Base-by-base conservation (phyloP, 2,113 vertebrate species). In the Oreochromis niloticus region DNA sequence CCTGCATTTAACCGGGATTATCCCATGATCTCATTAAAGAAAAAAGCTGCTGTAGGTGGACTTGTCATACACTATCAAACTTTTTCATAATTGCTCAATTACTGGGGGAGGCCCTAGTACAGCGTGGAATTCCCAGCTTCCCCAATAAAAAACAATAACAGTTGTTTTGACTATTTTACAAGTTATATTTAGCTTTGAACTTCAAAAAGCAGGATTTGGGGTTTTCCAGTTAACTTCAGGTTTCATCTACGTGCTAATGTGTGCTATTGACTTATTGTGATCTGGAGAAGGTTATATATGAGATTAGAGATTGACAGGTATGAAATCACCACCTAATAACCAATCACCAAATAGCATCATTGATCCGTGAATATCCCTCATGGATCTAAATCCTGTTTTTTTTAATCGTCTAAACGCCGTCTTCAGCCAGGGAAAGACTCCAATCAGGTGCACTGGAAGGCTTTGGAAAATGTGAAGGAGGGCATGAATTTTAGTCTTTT, bases 21-120 rank as follows among this genome's bases (percentile, higher is more conserved):
- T 90, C 93, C 43, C 32, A 66, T 89, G 63, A 92, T 91, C 90
- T 63, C 78, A 85, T 92, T 91, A 89, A 87, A 88, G 27, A 55
- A 17, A 17, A 34, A 36, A 90, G 82, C 84, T 81, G 13, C 73
- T 36, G 71, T 48, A 12, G 6, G 9, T 75, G 27, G 83, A 34
- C 4, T 1, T 10, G 13, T 56, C 12, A 41, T 4, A 19, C 16
- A 6, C 32, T 48, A 48, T 30, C 41, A 48, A 30, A 48, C 14
- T 6, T 48, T 75, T 75, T 48, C 24, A 48, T 30, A 75, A 48
- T 30, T 46, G 8, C 41, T 30, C 3, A 4, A 11, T 50, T 75
- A 10, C 43, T 32, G 16, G 43, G 9, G 41, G 9, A 19, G 43
- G 24, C 43, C 6, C 9, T 50, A 48, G 43, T 30, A 27, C 71